Evolutionary conservation across 2,113 vertebrate species (phyloP).

Genomic region (Sinocyclocheilus grahami): DNA sequence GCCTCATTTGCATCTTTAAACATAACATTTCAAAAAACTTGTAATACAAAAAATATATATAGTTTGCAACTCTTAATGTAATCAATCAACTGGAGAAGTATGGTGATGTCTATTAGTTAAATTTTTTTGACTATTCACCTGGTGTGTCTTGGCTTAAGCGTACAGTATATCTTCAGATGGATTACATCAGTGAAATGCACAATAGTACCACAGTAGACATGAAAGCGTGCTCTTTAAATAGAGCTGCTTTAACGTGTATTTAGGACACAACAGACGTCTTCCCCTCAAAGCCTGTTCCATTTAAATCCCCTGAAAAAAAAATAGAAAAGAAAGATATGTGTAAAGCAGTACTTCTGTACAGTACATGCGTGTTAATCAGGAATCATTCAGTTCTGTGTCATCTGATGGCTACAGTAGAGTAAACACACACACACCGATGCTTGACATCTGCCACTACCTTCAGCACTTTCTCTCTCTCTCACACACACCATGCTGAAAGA

Average conservation of each 20-base stretch:
- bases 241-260: constrained; percentile 11
- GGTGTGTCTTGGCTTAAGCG: background rate
- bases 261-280: background rate
- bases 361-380: background rate
- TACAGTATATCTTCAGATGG: background rate
- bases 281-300: background rate
- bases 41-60: background rate
- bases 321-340: background rate
- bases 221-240: constrained; percentile 3
- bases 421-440: background rate
- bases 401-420: background rate
- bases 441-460: background rate
- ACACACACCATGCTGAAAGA: background rate
- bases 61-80: background rate
- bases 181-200: background rate
- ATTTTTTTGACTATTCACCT: background rate
- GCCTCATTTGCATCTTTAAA: background rate
- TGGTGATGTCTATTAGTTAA: background rate
- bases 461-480: background rate
- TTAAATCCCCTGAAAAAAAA: background rate
- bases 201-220: background rate
- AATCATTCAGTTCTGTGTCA: background rate
- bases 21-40: background rate
- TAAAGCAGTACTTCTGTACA: background rate
- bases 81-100: background rate